Evolutionary conservation across 53 echinoderm and acorn worm species (phyloP), one percentile per base, ranked within the genome.

Genomic region (Arbacia lixula): DNA sequence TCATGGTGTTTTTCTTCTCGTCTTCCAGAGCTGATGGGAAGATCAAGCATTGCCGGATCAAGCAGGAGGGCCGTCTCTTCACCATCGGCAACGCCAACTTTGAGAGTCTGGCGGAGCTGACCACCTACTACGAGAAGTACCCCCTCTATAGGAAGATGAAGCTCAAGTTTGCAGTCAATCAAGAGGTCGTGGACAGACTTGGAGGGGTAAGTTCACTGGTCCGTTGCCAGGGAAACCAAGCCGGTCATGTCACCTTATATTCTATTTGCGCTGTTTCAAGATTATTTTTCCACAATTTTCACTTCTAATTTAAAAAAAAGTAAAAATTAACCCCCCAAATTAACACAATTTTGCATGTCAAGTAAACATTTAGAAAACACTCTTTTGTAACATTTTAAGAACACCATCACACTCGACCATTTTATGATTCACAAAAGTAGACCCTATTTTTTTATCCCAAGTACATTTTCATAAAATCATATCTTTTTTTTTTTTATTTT

Each of bases 41-140:
- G 65, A 99, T 99, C 66, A 99, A 99, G 77, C 99, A 99, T 49
- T 99, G 99, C 84, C 94, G 99, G 2, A 99, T 99, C 87, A 99
- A 99, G 55, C 94, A 92, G 68, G 99, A 99, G 53, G 99, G 99
- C 19, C 83, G 99, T 17, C 85, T 99, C 26, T 99, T 99, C 80
- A 87, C 92, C 31, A 95, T 99, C 28, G 99, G 99, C 52, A 99
- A 85, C 16, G 95, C 94, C 16, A 90, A 99, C 85, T 99, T 99
- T 91, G 99, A 99, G 89, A 95, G 94, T 87, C 84, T 99, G 37
- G 88, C 87, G 40, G 94, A 99, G 71, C 85, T 99, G 34, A 91
- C 92, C 67, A 66, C 67, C 61, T 94, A 99, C 71, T 99, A 94
- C 50, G 94, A 95, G 87, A 99, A 95, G 94, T 91, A 92, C 73